Evolutionary conservation across 2,888 invertebrate genomes (phyloP), one percentile per base, ranked within the genome.

Genomic region (Xestia xanthographa): DNA sequence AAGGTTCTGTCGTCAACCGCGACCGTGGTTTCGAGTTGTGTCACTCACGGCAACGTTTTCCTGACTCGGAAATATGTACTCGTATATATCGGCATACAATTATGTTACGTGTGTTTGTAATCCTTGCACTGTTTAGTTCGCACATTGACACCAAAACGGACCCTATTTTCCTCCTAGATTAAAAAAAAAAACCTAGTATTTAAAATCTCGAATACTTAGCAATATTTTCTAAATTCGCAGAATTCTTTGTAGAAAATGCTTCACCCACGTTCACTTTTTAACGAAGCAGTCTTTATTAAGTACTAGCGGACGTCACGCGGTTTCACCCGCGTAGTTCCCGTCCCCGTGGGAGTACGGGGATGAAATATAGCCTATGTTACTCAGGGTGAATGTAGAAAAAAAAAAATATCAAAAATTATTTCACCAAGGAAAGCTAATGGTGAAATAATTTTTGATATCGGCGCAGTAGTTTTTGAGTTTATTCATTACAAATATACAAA

Each of bases 1-100:
- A 53, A 26, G 38, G 65, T 69, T 77, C n/a, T 45, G 67, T 67
- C 56, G 38, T 56, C 22, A 67, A 34, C n/a, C 22, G 11, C 22
- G 17, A 53, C 26, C n/a, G n/a, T 60, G 34, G 26, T 68, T 22
- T 45, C 20, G 0, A 53, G 66, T 45, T 45, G 20, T n/a, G 6
- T 53, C n/a, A 22, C 17, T 53, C n/a, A 22, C 17, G 22, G 17
- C 11, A 58, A 38, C 6, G 14, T 62, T 66, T 80, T 60, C 17
- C 12, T 22, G 34, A n/a, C 11, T 80, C 22, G 29, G 1, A 29
- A 29, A 29, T 17, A 34, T 34, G 5, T 5, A 34, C 5, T 34
- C 34, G 34, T 4, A 34, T 34, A 34, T 34, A 34, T 34, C 34
- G 34, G 58, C 29, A 17, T 58, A 17, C 17, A 29, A 29, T 29